Conservation (phyloP, 64 coral and sea anemone species). For the Montipora cactus region DNA sequence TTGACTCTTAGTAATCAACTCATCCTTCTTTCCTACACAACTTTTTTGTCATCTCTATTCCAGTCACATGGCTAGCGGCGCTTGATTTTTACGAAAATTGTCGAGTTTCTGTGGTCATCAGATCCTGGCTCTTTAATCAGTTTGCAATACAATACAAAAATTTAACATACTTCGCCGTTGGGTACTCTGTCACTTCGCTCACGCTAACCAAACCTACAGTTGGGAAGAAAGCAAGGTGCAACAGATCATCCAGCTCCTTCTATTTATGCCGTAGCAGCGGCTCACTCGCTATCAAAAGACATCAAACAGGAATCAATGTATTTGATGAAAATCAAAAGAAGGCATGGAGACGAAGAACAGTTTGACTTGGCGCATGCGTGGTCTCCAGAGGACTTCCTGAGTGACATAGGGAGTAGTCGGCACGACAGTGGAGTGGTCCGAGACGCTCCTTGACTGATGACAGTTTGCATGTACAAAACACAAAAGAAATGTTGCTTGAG, state of each 20-base stretch:
- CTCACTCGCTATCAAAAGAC: conserved; percentile 69
- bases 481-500: too few species aligned
- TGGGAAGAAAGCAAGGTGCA: neutral
- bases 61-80: too few species aligned
- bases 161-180: too few species aligned
- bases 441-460: conserved; percentile 43
- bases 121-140: too few species aligned
- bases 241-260: conserved; percentile 2
- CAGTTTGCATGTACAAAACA: neutral
- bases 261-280: conserved; percentile 72
- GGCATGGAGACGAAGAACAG: conserved; percentile 87
- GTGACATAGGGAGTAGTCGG: conserved; percentile 39
- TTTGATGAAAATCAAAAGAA: conserved; percentile 69
- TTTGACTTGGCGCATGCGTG: conserved; percentile 83
- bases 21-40: too few species aligned
- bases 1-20: too few species aligned
- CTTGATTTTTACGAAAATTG: too few species aligned
- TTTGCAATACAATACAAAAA: too few species aligned
- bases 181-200: too few species aligned
- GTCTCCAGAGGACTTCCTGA: conserved; percentile 72
- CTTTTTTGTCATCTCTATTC: too few species aligned
- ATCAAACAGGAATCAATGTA: conserved; percentile 73
- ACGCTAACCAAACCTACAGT: too few species aligned
- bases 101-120: too few species aligned
- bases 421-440: conserved; percentile 28